Conservation (phyloP, 2,888 invertebrate species). For the Loripinus fragilis region DNA sequence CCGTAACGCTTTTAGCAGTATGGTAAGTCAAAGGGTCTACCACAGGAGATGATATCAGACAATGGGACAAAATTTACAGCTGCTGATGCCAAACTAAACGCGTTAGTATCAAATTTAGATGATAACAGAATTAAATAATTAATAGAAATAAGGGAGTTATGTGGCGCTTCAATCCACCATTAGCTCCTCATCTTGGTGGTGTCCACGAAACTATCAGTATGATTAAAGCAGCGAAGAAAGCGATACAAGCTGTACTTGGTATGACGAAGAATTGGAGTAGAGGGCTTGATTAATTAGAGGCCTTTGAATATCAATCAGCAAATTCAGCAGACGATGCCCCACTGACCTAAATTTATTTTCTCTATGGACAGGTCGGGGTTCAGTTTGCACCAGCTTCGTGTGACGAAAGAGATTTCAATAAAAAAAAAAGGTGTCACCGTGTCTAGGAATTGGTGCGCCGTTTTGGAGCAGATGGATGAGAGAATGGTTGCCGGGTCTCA, state of each 20-base stretch:
- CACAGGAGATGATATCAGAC: not conserved
- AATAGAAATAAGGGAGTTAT: no score
- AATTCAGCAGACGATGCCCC: not conserved
- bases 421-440: not conserved
- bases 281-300: not conserved
- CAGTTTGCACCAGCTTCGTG: not conserved
- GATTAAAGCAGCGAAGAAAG: not conserved
- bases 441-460: not conserved
- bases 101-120: not conserved
- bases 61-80: not conserved
- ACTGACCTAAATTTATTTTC: not conserved
- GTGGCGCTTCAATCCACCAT: no score
- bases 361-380: not conserved
- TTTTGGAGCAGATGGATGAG: not conserved
- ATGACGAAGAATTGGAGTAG: not conserved
- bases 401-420: not conserved
- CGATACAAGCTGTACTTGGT: no score
- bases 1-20: not conserved
- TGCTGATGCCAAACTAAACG: not conserved
- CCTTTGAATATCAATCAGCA: not conserved
- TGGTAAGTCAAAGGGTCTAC: not conserved
- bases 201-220: not conserved
- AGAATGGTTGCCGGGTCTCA: not conserved
- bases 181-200: no score
- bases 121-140: not conserved